Base-by-base conservation (phyloP, 2,113 vertebrate species). In the Patagioenas fasciata region DNA sequence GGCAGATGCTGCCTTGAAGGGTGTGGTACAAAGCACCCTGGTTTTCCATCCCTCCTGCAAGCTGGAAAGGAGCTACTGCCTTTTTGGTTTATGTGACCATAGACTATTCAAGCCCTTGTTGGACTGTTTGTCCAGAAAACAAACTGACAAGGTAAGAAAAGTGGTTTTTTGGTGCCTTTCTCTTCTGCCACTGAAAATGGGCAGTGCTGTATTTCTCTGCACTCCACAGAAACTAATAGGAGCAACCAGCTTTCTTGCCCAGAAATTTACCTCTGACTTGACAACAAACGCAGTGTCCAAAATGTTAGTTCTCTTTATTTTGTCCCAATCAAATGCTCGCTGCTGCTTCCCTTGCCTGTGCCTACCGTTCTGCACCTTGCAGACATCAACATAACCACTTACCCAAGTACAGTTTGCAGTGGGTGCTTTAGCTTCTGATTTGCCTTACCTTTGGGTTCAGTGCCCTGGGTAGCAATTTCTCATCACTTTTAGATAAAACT, bases 11-110 rank as follows among this genome's bases (percentile, higher is more conserved):
- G 1, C 2, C 44, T 54, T 60, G 24, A 9, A 40, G 19, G 36
- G 3, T 11, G 5, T 1, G 4, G 11, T 18, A 47, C 1, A 2
- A 58, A 13, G 13, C 4, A 9, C 9, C 15, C 16, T 1, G 0
- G 31, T 4, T 57, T 80, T 66, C 44, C 53, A 48, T 13, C 6
- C 23, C n/a, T 80, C 11, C 50, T 47, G 20, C 16, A 79, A 16
- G 26, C 40, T 1, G 5, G 23, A 10, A 5, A 79, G 42, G 19
- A 77, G 10, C 42, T 70, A 40, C 8, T 65, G 28, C 34, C 8
- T 47, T 73, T 89, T 81, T 62, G 40, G 31, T 13, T 64, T 3
- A 31, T 32, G 38, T 71, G 18, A n/a, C 13, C 42, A 29, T 15
- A 57, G 13, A 65, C 26, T 6, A 14, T 38, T 86, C 31, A 69